Conservation (phyloP, 1,140 invertebrate species). For the Sweltsa coloradensis region DNA sequence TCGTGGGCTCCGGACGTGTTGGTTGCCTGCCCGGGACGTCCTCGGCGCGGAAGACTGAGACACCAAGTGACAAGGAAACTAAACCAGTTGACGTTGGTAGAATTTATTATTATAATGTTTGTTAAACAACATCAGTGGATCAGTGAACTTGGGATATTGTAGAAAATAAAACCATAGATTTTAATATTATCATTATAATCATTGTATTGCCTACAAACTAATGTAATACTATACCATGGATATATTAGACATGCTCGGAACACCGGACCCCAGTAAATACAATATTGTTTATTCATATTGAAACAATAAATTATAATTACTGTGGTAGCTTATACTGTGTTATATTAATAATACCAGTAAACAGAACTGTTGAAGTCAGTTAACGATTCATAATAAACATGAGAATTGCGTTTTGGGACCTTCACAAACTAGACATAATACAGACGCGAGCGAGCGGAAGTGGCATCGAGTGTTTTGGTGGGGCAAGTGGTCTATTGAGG, state of each 20-base stretch:
- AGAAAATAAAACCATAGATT: slow-evolving; percentile 10
- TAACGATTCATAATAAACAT: slow-evolving; percentile 23
- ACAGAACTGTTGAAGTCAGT: slow-evolving; percentile 18
- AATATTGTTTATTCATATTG: slow-evolving; percentile 22
- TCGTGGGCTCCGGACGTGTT: neutral
- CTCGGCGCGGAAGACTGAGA: neutral
- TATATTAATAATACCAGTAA: slow-evolving; percentile 18
- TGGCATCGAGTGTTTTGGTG: slow-evolving; percentile 21
- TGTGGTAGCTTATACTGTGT: slow-evolving; percentile 13
- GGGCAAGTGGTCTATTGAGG: slow-evolving; percentile 25
- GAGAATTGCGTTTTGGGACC: slow-evolving; percentile 20
- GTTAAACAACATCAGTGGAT: neutral
- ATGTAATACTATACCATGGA: slow-evolving; percentile 25
- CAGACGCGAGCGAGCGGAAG: slow-evolving; percentile 16
- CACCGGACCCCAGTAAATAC: slow-evolving; percentile 25
- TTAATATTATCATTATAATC: slow-evolving; percentile 23
- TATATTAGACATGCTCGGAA: slow-evolving; percentile 23
- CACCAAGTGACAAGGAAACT: neutral
- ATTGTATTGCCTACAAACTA: slow-evolving; percentile 27
- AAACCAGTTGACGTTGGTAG: neutral
- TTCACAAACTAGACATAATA: slow-evolving; percentile 14
- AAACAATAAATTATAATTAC: slow-evolving; percentile 16
- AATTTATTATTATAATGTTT: neutral
- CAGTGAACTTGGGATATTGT: neutral
- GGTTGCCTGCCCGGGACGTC: neutral